A percentile compares a stretch with the other conserved stretches of the same genome.
Evolutionary conservation across 2,888 invertebrate genomes (phyloP).

Genomic region (Acrobasis consociella): DNA sequence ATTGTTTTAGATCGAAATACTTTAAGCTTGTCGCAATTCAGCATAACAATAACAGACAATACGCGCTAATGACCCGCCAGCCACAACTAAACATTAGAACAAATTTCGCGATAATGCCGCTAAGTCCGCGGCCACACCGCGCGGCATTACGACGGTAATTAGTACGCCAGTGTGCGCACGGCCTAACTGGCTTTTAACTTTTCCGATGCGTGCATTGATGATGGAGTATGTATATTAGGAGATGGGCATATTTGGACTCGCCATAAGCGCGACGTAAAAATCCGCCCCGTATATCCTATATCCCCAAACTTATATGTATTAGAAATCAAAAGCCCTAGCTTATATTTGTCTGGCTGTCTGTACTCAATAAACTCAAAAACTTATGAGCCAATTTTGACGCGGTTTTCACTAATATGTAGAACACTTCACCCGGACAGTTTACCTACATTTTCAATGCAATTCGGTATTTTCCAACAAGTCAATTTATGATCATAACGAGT

Average conservation of each 20-base stretch:
- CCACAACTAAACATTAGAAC: constrained; percentile 78
- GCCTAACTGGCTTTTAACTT: constrained; percentile 78
- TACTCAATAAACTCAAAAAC: neutral
- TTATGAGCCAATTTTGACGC: too few species aligned
- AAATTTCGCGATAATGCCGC: constrained; percentile 76
- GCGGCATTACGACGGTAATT: constrained; percentile 70
- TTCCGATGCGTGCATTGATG: constrained; percentile 78
- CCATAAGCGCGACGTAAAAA: too few species aligned
- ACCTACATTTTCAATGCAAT: too few species aligned
- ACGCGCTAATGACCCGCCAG: constrained; percentile 37
- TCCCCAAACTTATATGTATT: too few species aligned
- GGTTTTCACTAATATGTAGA: too few species aligned
- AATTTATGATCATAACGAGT: too few species aligned
- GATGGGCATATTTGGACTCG: too few species aligned
- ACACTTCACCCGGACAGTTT: too few species aligned
- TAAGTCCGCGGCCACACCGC: constrained; percentile 71
- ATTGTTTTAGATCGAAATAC: neutral
- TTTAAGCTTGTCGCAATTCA: constrained; percentile 7
- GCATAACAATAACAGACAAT: constrained; percentile 13
- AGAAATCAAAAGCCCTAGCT: too few species aligned
- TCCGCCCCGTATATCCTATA: too few species aligned
- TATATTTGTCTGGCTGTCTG: too few species aligned
- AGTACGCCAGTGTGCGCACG: constrained; percentile 57
- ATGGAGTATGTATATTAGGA: constrained; percentile 24
- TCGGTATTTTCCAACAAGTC: too few species aligned